These are phyloP conservation scores for Callionymus lyra DNA, from an alignment of 2,113 vertebrate genomes.

Conservation along the genomic window DNA sequence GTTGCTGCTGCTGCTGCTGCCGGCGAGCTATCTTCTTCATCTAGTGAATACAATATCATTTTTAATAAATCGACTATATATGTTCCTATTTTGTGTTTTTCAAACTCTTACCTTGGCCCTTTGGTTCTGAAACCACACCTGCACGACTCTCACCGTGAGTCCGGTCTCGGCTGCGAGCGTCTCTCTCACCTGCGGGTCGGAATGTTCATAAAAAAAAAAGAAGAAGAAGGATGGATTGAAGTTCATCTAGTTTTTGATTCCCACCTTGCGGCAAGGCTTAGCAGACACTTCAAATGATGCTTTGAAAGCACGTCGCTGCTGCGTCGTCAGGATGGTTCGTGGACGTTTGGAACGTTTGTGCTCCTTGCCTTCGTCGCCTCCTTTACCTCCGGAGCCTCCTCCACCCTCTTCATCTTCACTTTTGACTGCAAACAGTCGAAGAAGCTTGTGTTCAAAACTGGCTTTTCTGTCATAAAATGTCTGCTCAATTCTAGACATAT, in stretches of 20 bases:
- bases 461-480: too few species aligned
- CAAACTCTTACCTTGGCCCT: slow-evolving; percentile 76
- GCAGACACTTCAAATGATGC: slow-evolving; percentile 90
- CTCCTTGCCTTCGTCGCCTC: slow-evolving; percentile 74
- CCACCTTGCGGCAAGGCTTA: slow-evolving; percentile 84
- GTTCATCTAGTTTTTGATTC: too few species aligned
- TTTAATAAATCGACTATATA: background rate
- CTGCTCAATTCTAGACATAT: too few species aligned
- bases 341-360: slow-evolving; percentile 83
- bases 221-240: too few species aligned
- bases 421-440: slow-evolving; percentile 68
- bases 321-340: slow-evolving; percentile 83
- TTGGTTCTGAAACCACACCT: slow-evolving; percentile 90
- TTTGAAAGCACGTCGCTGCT: slow-evolving; percentile 84
- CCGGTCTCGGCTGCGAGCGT: slow-evolving; percentile 84
- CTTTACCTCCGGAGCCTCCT: slow-evolving; percentile 69
- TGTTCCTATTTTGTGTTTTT: background rate
- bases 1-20: slow-evolving; percentile 80
- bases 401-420: slow-evolving; percentile 82
- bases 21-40: slow-evolving; percentile 89
- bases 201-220: slow-evolving; percentile 6
- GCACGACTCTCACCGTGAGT: slow-evolving; percentile 80
- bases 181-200: slow-evolving; percentile 73
- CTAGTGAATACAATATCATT: slow-evolving; percentile 46
- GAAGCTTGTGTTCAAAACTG: background rate